Base-by-base conservation (phyloP, 2,888 invertebrate species). In the Agonum fuliginosum region DNA sequence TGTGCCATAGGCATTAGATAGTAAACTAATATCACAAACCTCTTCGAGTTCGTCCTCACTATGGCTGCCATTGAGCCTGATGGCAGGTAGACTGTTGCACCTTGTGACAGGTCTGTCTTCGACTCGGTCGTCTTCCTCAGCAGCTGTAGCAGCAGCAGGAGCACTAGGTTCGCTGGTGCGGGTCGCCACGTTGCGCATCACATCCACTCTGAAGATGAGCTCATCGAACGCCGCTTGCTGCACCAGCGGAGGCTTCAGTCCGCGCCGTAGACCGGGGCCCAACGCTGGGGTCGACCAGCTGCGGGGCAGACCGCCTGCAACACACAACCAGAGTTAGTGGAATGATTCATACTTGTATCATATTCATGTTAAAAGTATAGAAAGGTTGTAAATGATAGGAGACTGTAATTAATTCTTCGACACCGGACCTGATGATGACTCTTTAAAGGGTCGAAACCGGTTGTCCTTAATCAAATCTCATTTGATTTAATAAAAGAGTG, bases 221-320 rank as follows among this genome's bases (percentile, higher is more conserved):
- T 94, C 93, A 86, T 95, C 95, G 87, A 96, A 95, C 46, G 95
- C 93, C 51, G 95, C 95, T 86, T 95, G 95, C 85, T 96, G 96
- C 70, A 96, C 88, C 81, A 94, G 88, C 1, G 96, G 96, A 20
- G 95, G 94, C 83, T 93, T 93, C 75, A 96, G 89, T 51, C 91
- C 88, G 78, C 89, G 88, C 78, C 93, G 89, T 82, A 91, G 88
- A 82, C 84, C 85, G 72, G 88, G 87, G 72, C 89, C 89, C 82
- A 89, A 80, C 10, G 85, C 85, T 10, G 87, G 87, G 10, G 85
- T 84, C 0, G 87, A 87, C 86, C 87, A 87, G 14, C 87, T 85
- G 24, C 86, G 81, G 2, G 87, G 86, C 6, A 87, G 81, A 65
- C 85, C 84, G 43, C 84, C 88, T 88, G 80, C 22, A 85, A 82